Base-by-base conservation (phyloP, 2,888 invertebrate species). In the Petrophora chlorosata region DNA sequence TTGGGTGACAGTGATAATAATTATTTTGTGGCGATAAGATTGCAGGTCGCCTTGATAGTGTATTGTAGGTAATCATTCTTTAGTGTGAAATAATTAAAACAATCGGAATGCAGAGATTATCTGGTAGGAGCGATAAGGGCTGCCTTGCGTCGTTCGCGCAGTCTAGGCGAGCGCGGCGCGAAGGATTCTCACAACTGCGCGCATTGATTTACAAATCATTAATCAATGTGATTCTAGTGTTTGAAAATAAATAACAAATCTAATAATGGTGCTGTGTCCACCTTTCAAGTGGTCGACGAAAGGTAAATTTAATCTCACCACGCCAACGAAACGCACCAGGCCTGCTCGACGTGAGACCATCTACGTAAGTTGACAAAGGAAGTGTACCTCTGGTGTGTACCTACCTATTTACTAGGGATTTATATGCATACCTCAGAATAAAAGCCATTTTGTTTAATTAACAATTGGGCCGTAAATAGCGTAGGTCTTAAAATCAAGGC, bases 11-110 rank as follows among this genome's bases (percentile, higher is more conserved):
- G 70, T 76, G 78, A 79, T 80, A 78, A 76, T 75, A 46, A 72
- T 75, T 76, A 73, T 81, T 80, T 61, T 69, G 70, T 72, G 59
- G 60, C 70, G 90, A 90, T 89, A 88, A 90, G 84, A 88, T 86
- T 82, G 77, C 79, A 79, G 77, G 76, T 79, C 67, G 76, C 76
- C 70, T 79, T 79, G 85, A 89, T 89, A 85, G 82, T 80, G 81
- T 78, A 77, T 72, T 74, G 67, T 74, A 71, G 67, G 69, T 71
- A 82, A 83, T 84, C 72, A 77, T 84, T 80, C 70, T 73, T 79
- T 78, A 78, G 76, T 76, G 73, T 76, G 76, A 76, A 87, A 86
- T 88, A 88, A 90, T 89, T 90, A 89, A 88, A 88, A 87, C 86
- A 88, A 87, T 88, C 79, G 81, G 76, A 76, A 82, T 77, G 70